Base-by-base conservation (phyloP, 2,888 invertebrate species). In the Ormyrus rosae region DNA sequence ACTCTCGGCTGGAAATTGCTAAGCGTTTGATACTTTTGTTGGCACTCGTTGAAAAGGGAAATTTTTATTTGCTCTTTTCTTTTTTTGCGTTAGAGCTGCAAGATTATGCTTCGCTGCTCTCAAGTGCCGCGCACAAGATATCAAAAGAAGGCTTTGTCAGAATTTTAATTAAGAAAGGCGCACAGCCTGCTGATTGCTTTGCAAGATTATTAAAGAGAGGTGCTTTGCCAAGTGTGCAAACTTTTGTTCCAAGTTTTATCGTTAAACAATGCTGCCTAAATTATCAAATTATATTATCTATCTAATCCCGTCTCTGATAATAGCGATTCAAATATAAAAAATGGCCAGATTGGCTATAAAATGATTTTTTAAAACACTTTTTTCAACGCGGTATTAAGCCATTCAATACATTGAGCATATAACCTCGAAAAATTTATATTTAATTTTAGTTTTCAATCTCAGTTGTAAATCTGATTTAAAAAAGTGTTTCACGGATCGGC, bases 91-190 rank as follows among this genome's bases (percentile, higher is more conserved):
- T n/a, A 19, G 58, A 9, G 5, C 55, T 53, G 48, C 53, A 69
- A 63, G 63, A 61, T 34, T 34, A 34, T 69, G 55, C 60, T 13
- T 34, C 34, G 34, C 34, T 34, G 34, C 34, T 34, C 34, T 34
- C 34, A 34, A 34, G 34, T 34, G 34, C 58, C 10, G 7, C 13
- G 1, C 68, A 6, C 51, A 9, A 67, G 13, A 45, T 53, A 75
- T 53, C 34, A 63, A 63, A 48, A 10, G 55, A 60, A 34, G 34
- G 55, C 46, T 48, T 53, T 19, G 48, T 63, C 19, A 11, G 55
- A 69, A 76, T 53, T 76, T 76, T 69, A 69, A 76, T 76, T 63
- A 69, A 76, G 34, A 70, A 76, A 64, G 45, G 56, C 56, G 13
- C 19, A 61, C 6, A 5, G 0, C n/a, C 51, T 2, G 8, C 50